Base-by-base conservation (phyloP, 2,888 invertebrate species). In the Caenorhabditis sp. region DNA sequence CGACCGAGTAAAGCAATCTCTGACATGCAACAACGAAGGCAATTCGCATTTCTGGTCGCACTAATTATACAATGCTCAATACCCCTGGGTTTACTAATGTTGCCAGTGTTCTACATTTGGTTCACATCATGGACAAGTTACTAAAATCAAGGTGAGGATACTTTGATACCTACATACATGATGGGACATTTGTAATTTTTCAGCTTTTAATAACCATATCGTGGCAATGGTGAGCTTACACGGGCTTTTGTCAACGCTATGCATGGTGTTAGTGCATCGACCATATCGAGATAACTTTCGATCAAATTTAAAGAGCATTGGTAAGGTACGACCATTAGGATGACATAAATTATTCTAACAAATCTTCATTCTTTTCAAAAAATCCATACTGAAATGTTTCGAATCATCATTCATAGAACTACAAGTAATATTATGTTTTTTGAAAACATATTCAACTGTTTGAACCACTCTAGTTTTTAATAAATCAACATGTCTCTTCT, bases 131-230 rank as follows among this genome's bases (percentile, higher is more conserved):
- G 60, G n/a, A 61, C 53, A 14, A 63, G 61, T 49, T 64, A 61
- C 53, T 69, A 64, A 57, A 61, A 64, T 57, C 60, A 64, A 58
- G 57, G 64, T 69, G 26, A 23, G 17, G 17, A 27, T 27, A 8
- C 10, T 36, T 36, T 10, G 36, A 36, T 8, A 36, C 10, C 36
- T n/a, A n/a, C n/a, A n/a, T n/a, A n/a, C n/a, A n/a, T n/a, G n/a
- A n/a, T n/a, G n/a, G n/a, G n/a, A 36, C 36, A 5, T 36, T 5
- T 36, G 5, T 36, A 8, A 36, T 36, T 36, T 36, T 36, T 59
- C 43, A 69, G 69, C 56, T 27, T 20, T 64, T 36, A 69, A 69
- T 56, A 69, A 69, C 53, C 64, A 61, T 23, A 26, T 61, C 21
- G 21, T 63, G 0, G 36, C 60, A 12, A 23, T 59, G 49, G 43